A percentile compares a stretch with the other conserved stretches of the same genome.
Conservation (phyloP, 2,797 vertebrate genomes). For the Gadopsis bispinosus region DNA sequence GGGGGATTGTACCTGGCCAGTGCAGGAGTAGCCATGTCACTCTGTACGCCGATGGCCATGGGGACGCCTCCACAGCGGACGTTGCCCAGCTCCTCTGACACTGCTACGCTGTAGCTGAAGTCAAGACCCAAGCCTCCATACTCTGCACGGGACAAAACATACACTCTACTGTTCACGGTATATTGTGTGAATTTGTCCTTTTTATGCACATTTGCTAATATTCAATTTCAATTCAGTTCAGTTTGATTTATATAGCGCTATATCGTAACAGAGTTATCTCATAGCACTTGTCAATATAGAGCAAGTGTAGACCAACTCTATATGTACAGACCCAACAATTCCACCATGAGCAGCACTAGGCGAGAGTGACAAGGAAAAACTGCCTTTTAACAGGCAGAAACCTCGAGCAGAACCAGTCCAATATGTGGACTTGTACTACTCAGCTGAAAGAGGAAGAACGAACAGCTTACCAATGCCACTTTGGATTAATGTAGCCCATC, state of each 20-base stretch:
- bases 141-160: conserved; percentile 79
- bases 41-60: conserved; percentile 91
- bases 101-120: conserved; percentile 90
- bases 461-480: neutral
- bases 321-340: too few species aligned
- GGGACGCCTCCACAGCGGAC: conserved; percentile 89
- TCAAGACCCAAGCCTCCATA: conserved; percentile 91
- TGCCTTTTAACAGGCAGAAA: too few species aligned
- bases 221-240: too few species aligned
- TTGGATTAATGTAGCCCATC: neutral
- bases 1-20: conserved; percentile 85
- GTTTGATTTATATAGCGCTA: too few species aligned
- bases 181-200: neutral
- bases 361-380: too few species aligned
- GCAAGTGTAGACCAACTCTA: too few species aligned
- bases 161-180: neutral
- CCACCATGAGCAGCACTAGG: too few species aligned
- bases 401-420: too few species aligned
- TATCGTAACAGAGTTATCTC: too few species aligned
- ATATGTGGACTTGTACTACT: neutral
- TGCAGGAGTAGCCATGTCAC: conserved; percentile 90
- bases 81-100: conserved; percentile 90
- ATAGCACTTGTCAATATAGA: too few species aligned
- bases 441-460: neutral
- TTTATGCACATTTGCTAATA: neutral